Conservation (phyloP, 2,797 vertebrate species). For the Phataginus tetradactyla region DNA sequence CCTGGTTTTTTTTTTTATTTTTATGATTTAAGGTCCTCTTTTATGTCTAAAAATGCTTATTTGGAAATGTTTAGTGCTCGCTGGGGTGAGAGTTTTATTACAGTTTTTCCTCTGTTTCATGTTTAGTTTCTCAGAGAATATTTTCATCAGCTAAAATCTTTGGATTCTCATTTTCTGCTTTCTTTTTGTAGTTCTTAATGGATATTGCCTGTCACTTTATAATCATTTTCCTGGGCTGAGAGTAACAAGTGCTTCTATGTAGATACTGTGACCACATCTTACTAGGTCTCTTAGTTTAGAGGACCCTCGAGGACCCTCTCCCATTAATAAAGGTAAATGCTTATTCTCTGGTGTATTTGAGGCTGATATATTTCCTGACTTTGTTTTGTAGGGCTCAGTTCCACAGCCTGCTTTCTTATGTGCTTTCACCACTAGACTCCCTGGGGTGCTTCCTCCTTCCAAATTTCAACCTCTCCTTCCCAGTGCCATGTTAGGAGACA, state of each 20-base stretch:
- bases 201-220: not conserved
- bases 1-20: not conserved
- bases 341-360: not conserved
- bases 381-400: not conserved
- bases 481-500: not conserved
- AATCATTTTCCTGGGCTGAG: not conserved
- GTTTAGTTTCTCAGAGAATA: not conserved
- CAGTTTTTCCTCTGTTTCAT: not conserved
- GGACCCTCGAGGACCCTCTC: not conserved
- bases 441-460: not conserved
- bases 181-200: not conserved
- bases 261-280: not conserved
- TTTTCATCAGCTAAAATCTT: not conserved
- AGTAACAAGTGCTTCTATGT: not conserved
- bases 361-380: not conserved
- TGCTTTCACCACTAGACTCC: not conserved
- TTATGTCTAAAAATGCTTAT: not conserved
- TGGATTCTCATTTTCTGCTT: not conserved
- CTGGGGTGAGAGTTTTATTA: not conserved
- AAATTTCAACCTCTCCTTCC: not conserved
- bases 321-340: not conserved
- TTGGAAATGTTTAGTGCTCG: not conserved
- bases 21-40: not conserved
- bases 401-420: not conserved
- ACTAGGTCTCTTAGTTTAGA: not conserved